Percentiles rank a stretch among this genome's conserved stretches.
Conservation (phyloP, 2,888 invertebrate genomes). For the Pterostichus madidus region DNA sequence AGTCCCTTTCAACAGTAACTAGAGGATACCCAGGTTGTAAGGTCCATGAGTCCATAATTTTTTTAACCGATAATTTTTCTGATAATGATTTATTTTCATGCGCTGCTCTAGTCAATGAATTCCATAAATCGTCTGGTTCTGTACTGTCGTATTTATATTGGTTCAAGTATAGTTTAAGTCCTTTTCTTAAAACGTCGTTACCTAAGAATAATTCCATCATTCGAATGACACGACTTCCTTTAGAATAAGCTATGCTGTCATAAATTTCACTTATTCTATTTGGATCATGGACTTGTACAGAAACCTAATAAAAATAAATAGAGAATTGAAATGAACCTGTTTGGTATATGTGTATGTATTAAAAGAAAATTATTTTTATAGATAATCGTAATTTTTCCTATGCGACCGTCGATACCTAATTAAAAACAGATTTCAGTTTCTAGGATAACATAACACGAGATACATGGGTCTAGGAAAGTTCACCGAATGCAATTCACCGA, state of each 20-base stretch:
- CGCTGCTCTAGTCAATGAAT: constrained; percentile 82
- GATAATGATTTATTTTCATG: constrained; percentile 78
- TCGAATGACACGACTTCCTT: constrained; percentile 90
- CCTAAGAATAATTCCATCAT: constrained; percentile 96
- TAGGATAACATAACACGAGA: too few relatives aligned
- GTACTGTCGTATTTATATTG: constrained; percentile 86
- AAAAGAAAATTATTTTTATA: too few relatives aligned
- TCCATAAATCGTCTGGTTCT: constrained; percentile 92
- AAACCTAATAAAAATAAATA: constrained; percentile 77
- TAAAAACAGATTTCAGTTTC: too few relatives aligned
- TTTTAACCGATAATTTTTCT: constrained; percentile 82
- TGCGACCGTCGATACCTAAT: too few relatives aligned
- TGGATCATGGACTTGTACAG: constrained; percentile 86
- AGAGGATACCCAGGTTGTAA: constrained; percentile 91
- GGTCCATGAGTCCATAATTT: constrained; percentile 93
- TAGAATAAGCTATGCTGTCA: constrained; percentile 91
- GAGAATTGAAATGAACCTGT: too few relatives aligned
- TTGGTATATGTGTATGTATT: too few relatives aligned
- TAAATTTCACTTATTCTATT: constrained; percentile 90
- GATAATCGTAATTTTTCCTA: too few relatives aligned
- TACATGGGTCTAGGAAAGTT: too few relatives aligned
- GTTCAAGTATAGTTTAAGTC: constrained; percentile 83
- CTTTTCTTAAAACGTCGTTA: constrained; percentile 84
- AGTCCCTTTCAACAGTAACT: constrained; percentile 82
- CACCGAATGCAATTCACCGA: too few relatives aligned